Evolutionary conservation across 2,797 vertebrate species (phyloP).

Genomic region (Tiaroga cobitis): DNA sequence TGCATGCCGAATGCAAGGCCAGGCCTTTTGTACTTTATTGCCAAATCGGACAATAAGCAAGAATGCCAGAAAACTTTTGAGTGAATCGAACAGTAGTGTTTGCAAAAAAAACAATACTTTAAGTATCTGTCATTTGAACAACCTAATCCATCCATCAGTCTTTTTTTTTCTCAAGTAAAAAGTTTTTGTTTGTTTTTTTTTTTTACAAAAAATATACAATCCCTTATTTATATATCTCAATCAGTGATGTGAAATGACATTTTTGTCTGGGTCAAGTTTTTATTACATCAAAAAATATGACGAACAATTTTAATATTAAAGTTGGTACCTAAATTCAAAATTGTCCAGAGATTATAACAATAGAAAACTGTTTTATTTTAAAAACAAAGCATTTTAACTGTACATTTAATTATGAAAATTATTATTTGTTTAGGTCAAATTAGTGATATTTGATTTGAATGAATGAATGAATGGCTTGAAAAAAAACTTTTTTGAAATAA

Average conservation of each 20-base stretch:
- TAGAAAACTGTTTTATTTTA: neutral
- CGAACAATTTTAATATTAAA: neutral
- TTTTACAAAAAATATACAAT: too few relatives aligned
- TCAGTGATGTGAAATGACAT: neutral
- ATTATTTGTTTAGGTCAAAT: neutral
- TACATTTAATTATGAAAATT: neutral
- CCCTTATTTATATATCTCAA: neutral
- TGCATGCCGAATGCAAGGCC: conserved; percentile 10
- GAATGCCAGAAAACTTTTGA: neutral
- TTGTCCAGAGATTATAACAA: neutral
- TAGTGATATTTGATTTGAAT: neutral
- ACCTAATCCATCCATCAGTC: neutral
- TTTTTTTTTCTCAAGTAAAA: too few relatives aligned
- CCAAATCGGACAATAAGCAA: neutral
- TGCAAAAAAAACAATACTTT: neutral
- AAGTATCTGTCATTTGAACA: neutral
- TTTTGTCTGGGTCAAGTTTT: neutral
- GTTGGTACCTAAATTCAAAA: neutral
- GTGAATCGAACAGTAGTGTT: neutral
- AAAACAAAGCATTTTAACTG: neutral
- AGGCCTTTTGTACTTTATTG: neutral
- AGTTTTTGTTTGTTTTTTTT: too few relatives aligned
- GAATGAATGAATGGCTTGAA: neutral
- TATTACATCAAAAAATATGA: neutral
- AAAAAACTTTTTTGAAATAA: neutral